Percentiles rank a stretch among this genome's conserved stretches.
phyloP scores from a whole-genome alignment of 2,113 vertebrate species.

The Petrocephalus zakoni region DNA sequence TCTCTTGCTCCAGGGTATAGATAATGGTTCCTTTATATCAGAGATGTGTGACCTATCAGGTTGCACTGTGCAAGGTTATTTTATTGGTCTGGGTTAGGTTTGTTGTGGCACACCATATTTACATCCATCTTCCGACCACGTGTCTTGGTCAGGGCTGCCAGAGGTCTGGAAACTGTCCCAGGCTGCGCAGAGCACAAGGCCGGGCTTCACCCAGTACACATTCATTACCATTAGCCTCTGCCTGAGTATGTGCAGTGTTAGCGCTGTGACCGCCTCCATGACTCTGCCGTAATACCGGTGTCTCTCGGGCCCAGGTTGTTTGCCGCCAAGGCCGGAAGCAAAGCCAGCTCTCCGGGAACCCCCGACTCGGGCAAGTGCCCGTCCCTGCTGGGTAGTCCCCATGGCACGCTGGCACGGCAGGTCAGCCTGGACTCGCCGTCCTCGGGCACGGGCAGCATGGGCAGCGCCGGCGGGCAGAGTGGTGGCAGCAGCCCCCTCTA shows the following conservation, averaged over 20 bases:
- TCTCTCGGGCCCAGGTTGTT: slow-evolving; percentile 77
- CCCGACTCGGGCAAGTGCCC: slow-evolving; percentile 90
- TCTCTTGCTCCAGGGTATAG: background rate
- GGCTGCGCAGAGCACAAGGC: background rate
- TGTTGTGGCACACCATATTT: background rate
- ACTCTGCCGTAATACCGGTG: background rate
- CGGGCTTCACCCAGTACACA: background rate
- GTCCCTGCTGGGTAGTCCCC: slow-evolving; percentile 81
- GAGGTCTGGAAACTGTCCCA: background rate
- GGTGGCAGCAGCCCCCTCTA: slow-evolving; percentile 90
- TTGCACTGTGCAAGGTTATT: background rate
- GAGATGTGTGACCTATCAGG: background rate
- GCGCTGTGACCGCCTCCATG: background rate
- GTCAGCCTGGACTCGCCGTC: slow-evolving; percentile 94
- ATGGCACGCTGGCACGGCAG: slow-evolving; percentile 84
- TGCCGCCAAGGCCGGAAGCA: slow-evolving; percentile 93
- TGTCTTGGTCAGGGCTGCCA: background rate
- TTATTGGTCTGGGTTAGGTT: background rate
- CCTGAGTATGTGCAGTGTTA: background rate
- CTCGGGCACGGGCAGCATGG: slow-evolving; percentile 91
- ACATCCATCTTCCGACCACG: background rate
- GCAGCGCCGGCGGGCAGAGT: slow-evolving; percentile 83
- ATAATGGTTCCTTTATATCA: background rate
- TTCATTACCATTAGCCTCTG: background rate
- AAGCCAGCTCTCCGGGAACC: slow-evolving; percentile 86